These are phyloP conservation scores for Phortica okadai DNA, from an alignment of 2,888 invertebrate genomes.

Conservation along the genomic window DNA sequence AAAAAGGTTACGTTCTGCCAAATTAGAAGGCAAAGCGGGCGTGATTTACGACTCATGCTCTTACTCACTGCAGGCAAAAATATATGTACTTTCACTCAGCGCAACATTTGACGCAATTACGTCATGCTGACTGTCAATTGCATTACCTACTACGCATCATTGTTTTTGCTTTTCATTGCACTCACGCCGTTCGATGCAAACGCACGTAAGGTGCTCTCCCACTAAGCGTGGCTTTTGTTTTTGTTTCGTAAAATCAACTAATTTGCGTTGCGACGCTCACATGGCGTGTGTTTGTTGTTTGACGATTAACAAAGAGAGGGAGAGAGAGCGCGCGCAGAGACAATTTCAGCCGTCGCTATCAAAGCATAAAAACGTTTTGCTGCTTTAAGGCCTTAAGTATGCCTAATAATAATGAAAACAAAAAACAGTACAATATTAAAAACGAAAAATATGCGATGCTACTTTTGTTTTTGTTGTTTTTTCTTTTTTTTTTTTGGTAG, in stretches of 20 bases:
- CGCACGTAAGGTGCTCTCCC: not conserved
- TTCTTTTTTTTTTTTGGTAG: no score
- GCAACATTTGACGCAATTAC: not conserved
- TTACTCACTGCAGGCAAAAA: constrained; percentile 13
- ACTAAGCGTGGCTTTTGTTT: not conserved
- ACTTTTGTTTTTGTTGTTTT: no score
- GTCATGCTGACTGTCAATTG: not conserved
- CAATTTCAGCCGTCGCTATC: no score
- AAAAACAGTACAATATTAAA: no score
- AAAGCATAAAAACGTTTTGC: no score
- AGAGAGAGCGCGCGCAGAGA: no score
- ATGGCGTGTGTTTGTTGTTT: no score
- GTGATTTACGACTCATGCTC: constrained; percentile 51
- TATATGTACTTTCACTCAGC: constrained; percentile 9
- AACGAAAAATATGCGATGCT: no score
- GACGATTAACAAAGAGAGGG: no score
- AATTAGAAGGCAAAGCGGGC: constrained; percentile 53
- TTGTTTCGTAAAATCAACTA: constrained; percentile 39
- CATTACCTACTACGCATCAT: not conserved
- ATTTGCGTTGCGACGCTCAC: constrained; percentile 27
- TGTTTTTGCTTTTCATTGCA: not conserved
- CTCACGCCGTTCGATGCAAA: not conserved
- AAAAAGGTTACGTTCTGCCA: constrained; percentile 61
- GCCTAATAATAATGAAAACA: no score
- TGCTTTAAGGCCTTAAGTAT: no score